Conservation (phyloP, 2,888 invertebrate genomes). For the Stomorhina lunata region DNA sequence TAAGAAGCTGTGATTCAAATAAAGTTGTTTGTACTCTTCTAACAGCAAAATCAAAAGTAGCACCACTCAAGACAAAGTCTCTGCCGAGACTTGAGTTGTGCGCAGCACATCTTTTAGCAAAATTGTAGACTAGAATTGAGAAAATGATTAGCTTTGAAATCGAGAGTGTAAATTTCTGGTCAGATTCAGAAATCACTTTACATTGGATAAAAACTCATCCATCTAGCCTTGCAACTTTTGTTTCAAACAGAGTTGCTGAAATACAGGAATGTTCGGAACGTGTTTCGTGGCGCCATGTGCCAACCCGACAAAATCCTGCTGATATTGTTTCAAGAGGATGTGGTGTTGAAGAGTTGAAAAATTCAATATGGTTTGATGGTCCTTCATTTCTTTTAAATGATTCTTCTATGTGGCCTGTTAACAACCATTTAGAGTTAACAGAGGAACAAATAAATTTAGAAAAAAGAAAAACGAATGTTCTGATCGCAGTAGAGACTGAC, state of each 20-base stretch:
- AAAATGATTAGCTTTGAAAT: background rate
- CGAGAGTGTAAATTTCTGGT: background rate
- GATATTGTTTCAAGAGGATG: too few species aligned
- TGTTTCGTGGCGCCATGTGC: too few species aligned
- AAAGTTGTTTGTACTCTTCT: background rate
- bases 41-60: background rate
- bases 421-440: slow-evolving; percentile 14
- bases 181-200: slow-evolving; percentile 2
- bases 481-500: background rate
- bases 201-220: slow-evolving; percentile 42
- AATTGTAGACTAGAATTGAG: background rate
- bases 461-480: slow-evolving; percentile 5
- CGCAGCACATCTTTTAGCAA: too few species aligned
- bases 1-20: background rate
- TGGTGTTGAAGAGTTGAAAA: too few species aligned
- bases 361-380: too few species aligned
- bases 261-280: too few species aligned
- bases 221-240: too few species aligned
- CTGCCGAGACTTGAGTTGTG: slow-evolving; percentile 5
- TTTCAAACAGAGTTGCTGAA: too few species aligned
- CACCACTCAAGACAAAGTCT: background rate
- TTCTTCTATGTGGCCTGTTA: slow-evolving; percentile 17
- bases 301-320: too few species aligned
- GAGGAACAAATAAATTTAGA: slow-evolving; percentile 4
- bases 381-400: slow-evolving; percentile 1